These are phyloP conservation scores for Megaustenia siamemsis DNA, from an alignment of 2,888 invertebrate genomes.

Conservation along the genomic window DNA sequence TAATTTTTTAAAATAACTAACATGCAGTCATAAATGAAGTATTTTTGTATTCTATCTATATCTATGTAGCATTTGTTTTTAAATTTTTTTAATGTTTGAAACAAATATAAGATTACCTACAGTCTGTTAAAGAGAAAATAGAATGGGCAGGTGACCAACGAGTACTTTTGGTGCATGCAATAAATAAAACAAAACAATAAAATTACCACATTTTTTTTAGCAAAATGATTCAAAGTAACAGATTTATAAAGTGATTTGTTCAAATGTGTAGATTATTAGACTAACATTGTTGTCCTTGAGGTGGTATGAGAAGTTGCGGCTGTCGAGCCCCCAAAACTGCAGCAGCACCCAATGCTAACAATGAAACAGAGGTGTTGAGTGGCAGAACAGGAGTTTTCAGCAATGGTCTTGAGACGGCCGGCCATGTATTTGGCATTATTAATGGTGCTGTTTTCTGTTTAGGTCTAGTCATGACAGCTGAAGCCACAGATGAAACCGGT, in stretches of 20 bases:
- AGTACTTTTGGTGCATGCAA: too few relatives aligned
- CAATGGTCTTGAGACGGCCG: neutral
- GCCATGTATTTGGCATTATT: neutral
- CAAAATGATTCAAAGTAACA: too few relatives aligned
- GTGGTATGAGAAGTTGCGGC: neutral
- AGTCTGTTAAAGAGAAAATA: too few relatives aligned
- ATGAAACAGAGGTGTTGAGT: neutral
- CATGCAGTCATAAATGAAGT: too few relatives aligned
- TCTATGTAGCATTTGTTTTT: too few relatives aligned
- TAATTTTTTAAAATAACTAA: too few relatives aligned
- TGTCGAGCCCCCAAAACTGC: neutral
- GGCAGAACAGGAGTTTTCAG: neutral
- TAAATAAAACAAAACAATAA: too few relatives aligned
- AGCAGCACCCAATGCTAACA: neutral
- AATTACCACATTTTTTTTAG: too few relatives aligned
- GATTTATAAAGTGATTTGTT: neutral
- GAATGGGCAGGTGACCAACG: too few relatives aligned
- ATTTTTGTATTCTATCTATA: too few relatives aligned
- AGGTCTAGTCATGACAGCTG: neutral
- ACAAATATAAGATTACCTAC: too few relatives aligned
- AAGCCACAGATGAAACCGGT: neutral
- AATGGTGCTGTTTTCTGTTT: neutral
- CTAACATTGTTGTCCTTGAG: conserved; percentile 25
- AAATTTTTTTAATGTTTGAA: too few relatives aligned
- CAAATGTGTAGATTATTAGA: neutral